Percentiles rank a stretch among this genome's conserved stretches.
Conservation (phyloP, 2,888 invertebrate species). For the Thumatha senex region DNA sequence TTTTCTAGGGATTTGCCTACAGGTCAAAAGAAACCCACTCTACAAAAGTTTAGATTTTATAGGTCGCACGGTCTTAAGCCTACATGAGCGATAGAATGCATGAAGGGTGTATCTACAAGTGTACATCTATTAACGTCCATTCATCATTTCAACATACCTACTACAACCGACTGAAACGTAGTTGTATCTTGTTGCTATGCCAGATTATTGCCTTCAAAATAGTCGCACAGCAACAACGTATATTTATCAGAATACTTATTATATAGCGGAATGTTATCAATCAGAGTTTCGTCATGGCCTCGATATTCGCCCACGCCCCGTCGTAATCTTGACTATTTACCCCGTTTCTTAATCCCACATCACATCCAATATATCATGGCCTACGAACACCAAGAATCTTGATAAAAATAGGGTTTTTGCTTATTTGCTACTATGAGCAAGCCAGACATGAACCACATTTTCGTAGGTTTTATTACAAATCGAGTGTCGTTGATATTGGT, state of each 20-base stretch:
- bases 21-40: too few relatives aligned
- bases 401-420: slow-evolving; percentile 27
- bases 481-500: slow-evolving; percentile 32
- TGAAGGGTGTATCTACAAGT: too few relatives aligned
- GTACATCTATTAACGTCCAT: too few relatives aligned
- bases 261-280: slow-evolving; percentile 67
- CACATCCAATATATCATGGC: slow-evolving; percentile 47
- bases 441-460: slow-evolving; percentile 25
- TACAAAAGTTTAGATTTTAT: too few relatives aligned
- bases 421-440: slow-evolving; percentile 33
- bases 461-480: slow-evolving; percentile 10
- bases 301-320: slow-evolving; percentile 70
- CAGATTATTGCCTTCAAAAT: too few relatives aligned
- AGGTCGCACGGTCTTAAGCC: too few relatives aligned
- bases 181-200: too few relatives aligned
- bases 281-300: slow-evolving; percentile 76
- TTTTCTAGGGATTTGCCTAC: too few relatives aligned
- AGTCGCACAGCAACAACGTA: slow-evolving; percentile 57
- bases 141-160: too few relatives aligned
- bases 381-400: slow-evolving; percentile 18
- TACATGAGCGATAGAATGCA: too few relatives aligned
- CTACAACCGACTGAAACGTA: too few relatives aligned
- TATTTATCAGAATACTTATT: slow-evolving; percentile 55
- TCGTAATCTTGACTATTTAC: slow-evolving; percentile 72
- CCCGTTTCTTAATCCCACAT: slow-evolving; percentile 70